These are phyloP conservation scores for Tryphoninae sp. DNA, from an alignment of 2,888 invertebrate genomes.

Conservation along the genomic window DNA sequence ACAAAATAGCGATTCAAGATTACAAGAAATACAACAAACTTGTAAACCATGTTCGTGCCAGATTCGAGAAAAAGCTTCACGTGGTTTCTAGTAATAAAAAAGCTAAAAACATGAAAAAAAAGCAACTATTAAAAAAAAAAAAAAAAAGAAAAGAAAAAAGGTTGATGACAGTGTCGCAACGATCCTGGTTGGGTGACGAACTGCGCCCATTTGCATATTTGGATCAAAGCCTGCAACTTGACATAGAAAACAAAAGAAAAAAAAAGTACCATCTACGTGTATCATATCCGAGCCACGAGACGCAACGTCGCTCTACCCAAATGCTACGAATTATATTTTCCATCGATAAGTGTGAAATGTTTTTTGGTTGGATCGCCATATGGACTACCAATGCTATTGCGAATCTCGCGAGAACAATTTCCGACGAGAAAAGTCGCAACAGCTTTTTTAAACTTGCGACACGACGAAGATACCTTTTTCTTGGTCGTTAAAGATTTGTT, in stretches of 20 bases:
- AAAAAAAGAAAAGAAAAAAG: conserved; percentile 69
- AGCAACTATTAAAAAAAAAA: conserved; percentile 49
- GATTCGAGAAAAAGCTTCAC: conserved; percentile 45
- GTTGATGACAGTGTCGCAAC: conserved; percentile 64
- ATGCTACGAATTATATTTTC: conserved; percentile 15
- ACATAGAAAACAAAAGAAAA: conserved; percentile 71
- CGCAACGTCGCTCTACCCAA: conserved; percentile 71
- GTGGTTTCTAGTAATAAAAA: conserved; percentile 40
- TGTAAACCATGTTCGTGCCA: neutral
- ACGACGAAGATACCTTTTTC: neutral
- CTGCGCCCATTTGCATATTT: conserved; percentile 74
- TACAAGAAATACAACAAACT: neutral
- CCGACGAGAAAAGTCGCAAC: neutral
- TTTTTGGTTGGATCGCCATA: neutral
- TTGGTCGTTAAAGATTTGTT: neutral
- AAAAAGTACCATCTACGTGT: conserved; percentile 74
- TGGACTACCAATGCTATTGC: neutral
- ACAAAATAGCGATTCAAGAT: neutral
- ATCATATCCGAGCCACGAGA: conserved; percentile 85
- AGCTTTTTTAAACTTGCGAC: no score
- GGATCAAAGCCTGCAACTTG: conserved; percentile 84
- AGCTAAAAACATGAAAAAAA: conserved; percentile 55
- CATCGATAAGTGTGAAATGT: neutral
- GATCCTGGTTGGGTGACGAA: conserved; percentile 69
- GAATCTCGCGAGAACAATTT: neutral